Evolutionary conservation across 2,888 invertebrate species (phyloP).

Genomic region (Eulithis testata): DNA sequence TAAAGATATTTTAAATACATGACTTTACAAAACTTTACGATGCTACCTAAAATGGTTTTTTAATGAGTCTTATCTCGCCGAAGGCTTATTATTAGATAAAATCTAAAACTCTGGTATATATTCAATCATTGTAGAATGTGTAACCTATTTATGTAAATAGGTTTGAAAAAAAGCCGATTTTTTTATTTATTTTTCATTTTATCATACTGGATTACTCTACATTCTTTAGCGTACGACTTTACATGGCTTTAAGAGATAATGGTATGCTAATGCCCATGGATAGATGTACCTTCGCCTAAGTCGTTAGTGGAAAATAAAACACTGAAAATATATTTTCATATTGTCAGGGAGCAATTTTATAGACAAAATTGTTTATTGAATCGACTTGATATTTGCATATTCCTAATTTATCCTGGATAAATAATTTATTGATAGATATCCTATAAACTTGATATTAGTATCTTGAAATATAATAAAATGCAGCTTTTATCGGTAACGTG

Average conservation of each 20-base stretch:
- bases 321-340: slow-evolving; percentile 44
- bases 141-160: slow-evolving; percentile 55
- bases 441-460: slow-evolving; percentile 13
- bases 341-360: slow-evolving; percentile 20
- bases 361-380: slow-evolving; percentile 16
- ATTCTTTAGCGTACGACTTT: slow-evolving; percentile 60
- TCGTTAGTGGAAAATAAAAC: slow-evolving; percentile 53
- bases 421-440: slow-evolving; percentile 18
- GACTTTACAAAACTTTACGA: slow-evolving; percentile 38
- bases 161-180: slow-evolving; percentile 47
- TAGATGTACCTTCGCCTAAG: slow-evolving; percentile 52
- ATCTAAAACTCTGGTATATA: slow-evolving; percentile 41
- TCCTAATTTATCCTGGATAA: slow-evolving; percentile 16
- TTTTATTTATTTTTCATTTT: slow-evolving; percentile 58
- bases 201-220: slow-evolving; percentile 58
- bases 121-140: slow-evolving; percentile 52
- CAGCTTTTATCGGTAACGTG: slow-evolving; percentile 40
- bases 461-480: slow-evolving; percentile 21
- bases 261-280: slow-evolving; percentile 64
- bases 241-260: slow-evolving; percentile 67
- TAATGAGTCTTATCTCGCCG: slow-evolving; percentile 13
- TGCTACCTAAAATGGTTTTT: slow-evolving; percentile 32
- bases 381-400: slow-evolving; percentile 14
- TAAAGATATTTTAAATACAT: slow-evolving; percentile 29
- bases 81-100: slow-evolving; percentile 23